These are phyloP conservation scores for Auanema freiburgensis DNA, from an alignment of 2,888 invertebrate genomes.

Conservation along the genomic window DNA sequence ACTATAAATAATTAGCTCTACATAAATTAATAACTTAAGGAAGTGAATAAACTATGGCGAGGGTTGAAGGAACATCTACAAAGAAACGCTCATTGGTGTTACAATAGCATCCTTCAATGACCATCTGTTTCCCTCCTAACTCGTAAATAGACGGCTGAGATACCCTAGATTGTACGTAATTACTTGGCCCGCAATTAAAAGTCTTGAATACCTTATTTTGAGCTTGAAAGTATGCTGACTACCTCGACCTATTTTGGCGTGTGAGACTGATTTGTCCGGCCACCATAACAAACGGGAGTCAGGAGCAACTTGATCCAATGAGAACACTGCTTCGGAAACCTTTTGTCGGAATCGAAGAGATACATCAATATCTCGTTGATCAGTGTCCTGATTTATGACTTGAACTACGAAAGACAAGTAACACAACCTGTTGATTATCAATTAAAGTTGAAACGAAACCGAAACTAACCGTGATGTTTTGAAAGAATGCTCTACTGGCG, in stretches of 20 bases:
- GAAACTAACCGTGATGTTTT: no score
- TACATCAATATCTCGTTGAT: no score
- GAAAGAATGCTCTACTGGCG: constrained; percentile 4
- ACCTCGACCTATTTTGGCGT: constrained; percentile 1
- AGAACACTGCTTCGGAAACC: constrained; percentile 12
- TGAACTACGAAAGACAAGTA: no score
- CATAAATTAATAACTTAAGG: constrained; percentile 7
- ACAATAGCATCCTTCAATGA: constrained; percentile 7
- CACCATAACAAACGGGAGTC: constrained; percentile 20
- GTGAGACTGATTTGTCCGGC: constrained; percentile 12
- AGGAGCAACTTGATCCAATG: constrained; percentile 18
- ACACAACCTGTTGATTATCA: no score
- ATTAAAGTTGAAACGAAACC: no score
- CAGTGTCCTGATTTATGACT: no score
- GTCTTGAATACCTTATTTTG: constrained; percentile 8
- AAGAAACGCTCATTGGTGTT: constrained; percentile 9
- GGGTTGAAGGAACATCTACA: constrained; percentile 10
- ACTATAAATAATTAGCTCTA: background rate
- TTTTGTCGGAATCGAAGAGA: background rate
- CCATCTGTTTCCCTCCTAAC: constrained; percentile 15
- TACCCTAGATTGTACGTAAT: constrained; percentile 8
- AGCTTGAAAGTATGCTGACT: constrained; percentile 13
- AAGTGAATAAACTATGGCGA: constrained; percentile 2
- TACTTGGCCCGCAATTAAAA: background rate
- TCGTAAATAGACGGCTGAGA: constrained; percentile 22